Base-by-base conservation (phyloP, 2,888 invertebrate genomes). In the Hetaerina titia region DNA sequence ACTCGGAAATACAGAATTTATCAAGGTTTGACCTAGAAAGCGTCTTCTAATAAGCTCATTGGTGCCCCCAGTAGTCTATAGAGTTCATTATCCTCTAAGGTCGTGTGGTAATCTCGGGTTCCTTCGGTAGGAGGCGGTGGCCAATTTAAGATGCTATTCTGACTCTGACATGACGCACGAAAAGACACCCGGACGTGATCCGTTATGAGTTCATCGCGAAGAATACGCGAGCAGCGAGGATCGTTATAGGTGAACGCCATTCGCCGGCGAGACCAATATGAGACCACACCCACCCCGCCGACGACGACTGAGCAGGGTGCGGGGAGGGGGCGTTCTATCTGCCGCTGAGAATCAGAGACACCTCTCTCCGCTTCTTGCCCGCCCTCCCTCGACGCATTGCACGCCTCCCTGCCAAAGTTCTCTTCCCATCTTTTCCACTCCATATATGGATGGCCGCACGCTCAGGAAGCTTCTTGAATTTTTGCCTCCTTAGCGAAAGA, bases 151-250 rank as follows among this genome's bases (percentile, higher is more conserved):
- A 45, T n/a, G 15, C 92, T 15, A 56, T n/a, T 69, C 92, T 74
- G 74, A 92, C 92, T 92, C 92, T n/a, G 25, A 25, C 25, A 56
- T n/a, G 56, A 64, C 58, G 89, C 89, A 89, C 22, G 4, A n/a
- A 56, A 58, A 89, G 56, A 89, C 57, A 89, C 89, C 89, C 89
- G 89, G 89, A 89, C 89, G 58, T 22, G 56, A 31, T 56, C 92
- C 92, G 69, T 92, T 92, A 69, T 92, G 92, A 92, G 92, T 92
- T 92, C 92, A 92, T 92, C 69, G 92, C 92, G 56, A 56, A 92
- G 92, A 92, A 92, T 92, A 92, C 92, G 45, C 57, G 56, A 89
- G n/a, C 89, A 19, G 19, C 89, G 56, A 31, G 57, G 57, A 57
- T 63, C 92, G 92, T 56, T 69, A 92, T 19, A 56, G 45, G 63